phyloP scores from a whole-genome alignment of 1,140 invertebrate species.

The Homalodisca vitripennis region DNA sequence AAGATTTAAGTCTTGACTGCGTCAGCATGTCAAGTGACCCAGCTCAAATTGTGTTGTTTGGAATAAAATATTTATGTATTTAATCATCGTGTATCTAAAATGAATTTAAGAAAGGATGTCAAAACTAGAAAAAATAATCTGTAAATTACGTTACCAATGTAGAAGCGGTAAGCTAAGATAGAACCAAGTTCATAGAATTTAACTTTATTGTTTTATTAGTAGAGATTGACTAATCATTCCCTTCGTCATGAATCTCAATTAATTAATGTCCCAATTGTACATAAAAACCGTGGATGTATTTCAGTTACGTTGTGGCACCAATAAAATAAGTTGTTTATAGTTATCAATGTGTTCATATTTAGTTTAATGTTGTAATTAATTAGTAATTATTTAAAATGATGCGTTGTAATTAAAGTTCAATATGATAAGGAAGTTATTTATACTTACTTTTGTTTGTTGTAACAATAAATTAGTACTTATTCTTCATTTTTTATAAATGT shows the following conservation, averaged over 20 bases:
- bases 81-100: conserved; percentile 24
- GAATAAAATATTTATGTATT: conserved; percentile 24
- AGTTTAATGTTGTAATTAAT: background rate
- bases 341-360: background rate
- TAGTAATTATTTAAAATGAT: background rate
- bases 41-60: conserved; percentile 30
- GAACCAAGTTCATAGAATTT: conserved; percentile 8
- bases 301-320: conserved; percentile 16
- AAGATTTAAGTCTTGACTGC: background rate
- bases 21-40: background rate
- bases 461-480: background rate
- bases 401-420: background rate
- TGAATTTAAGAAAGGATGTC: conserved; percentile 7
- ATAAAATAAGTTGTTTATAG: conserved; percentile 1
- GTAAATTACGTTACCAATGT: conserved; percentile 13
- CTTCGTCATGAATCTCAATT: background rate
- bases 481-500: conserved; percentile 5
- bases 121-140: conserved; percentile 12
- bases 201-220: conserved; percentile 28
- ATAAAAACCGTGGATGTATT: conserved; percentile 16
- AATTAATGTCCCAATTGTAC: conserved; percentile 15
- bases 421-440: background rate
- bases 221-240: conserved; percentile 10
- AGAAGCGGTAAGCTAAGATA: background rate
- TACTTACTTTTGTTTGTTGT: background rate